phyloP scores from a whole-genome alignment of 2,888 invertebrate species.

The Pilophorus perplexus region DNA sequence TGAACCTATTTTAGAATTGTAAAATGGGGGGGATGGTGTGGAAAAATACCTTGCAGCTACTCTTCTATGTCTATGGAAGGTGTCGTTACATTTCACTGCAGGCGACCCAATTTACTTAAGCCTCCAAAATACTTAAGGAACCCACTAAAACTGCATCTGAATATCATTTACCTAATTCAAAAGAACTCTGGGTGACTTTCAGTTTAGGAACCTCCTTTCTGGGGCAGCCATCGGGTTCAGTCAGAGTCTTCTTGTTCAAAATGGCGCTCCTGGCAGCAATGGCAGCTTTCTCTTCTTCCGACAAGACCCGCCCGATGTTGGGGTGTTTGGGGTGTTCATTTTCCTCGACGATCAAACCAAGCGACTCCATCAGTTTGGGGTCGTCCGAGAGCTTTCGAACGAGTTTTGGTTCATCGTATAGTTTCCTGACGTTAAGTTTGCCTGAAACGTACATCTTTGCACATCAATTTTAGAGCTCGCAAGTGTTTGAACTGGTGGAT shows the following conservation, averaged over 20 bases:
- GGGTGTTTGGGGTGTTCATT: constrained; percentile 22
- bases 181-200: constrained; percentile 49
- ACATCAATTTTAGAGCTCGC: too few relatives aligned
- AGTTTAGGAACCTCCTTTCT: constrained; percentile 42
- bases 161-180: constrained; percentile 48
- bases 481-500: too few relatives aligned
- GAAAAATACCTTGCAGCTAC: too few relatives aligned
- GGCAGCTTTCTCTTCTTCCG: constrained; percentile 23
- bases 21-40: too few relatives aligned
- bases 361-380: constrained; percentile 40
- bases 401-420: constrained; percentile 13
- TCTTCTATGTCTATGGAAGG: too few relatives aligned
- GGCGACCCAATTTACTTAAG: too few relatives aligned
- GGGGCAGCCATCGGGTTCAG: neutral
- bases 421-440: neutral
- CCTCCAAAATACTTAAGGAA: too few relatives aligned
- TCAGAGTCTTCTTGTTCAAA: constrained; percentile 7
- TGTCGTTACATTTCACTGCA: too few relatives aligned
- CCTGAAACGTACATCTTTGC: too few relatives aligned
- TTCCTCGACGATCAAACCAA: constrained; percentile 42
- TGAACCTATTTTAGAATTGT: too few relatives aligned
- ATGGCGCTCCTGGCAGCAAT: constrained; percentile 13
- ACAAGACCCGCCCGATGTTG: constrained; percentile 24
- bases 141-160: too few relatives aligned
- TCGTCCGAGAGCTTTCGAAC: constrained; percentile 19